Conservation (phyloP, 2,113 vertebrate genomes). For the human (Homo sapiens) region DNA sequence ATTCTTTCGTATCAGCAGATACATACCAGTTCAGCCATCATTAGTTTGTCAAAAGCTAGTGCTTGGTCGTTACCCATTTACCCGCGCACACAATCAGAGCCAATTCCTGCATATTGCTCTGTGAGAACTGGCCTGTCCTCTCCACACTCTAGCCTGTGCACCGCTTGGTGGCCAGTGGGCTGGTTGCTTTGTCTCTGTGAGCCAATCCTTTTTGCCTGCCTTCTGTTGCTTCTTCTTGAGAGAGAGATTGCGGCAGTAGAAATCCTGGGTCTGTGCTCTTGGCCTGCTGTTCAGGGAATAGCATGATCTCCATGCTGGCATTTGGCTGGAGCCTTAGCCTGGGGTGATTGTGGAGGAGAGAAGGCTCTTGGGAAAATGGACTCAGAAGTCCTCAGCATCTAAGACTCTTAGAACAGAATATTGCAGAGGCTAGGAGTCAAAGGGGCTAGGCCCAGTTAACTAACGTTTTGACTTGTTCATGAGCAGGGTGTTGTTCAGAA, state of each 20-base stretch:
- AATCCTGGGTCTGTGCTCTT: not conserved
- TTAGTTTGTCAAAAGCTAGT: not conserved
- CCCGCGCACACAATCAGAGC: no score
- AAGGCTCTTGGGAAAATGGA: not conserved
- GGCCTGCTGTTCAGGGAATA: not conserved
- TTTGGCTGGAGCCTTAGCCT: not conserved
- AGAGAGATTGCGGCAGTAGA: not conserved
- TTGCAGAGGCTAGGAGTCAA: not conserved
- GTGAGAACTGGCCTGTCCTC: not conserved
- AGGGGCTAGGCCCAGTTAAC: not conserved
- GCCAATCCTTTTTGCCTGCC: not conserved
- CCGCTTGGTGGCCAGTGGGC: not conserved
- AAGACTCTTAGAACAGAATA: not conserved
- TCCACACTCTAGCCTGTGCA: accelerated
- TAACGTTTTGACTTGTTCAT: not conserved
- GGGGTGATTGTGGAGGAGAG: not conserved
- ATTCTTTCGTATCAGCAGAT: not conserved
- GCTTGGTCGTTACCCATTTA: not conserved
- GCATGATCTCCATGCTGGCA: not conserved
- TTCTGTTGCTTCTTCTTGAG: not conserved
- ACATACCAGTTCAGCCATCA: not conserved
- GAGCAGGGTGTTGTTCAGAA: not conserved
- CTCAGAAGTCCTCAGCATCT: not conserved
- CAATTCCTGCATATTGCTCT: not conserved
- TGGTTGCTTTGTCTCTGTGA: not conserved